Conservation (phyloP, 2,888 invertebrate species). For the Panzeria rudis region DNA sequence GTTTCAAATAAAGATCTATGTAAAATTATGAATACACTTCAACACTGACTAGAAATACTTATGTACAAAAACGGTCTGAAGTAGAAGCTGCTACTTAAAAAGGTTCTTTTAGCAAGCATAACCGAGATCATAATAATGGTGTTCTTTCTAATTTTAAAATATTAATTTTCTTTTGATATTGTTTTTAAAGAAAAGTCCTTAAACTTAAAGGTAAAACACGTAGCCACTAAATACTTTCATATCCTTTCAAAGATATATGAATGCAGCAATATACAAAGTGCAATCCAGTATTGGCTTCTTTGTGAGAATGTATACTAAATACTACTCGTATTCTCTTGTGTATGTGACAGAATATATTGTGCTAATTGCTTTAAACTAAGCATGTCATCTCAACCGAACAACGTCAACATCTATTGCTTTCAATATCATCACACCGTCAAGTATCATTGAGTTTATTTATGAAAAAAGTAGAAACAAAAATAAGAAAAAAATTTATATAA, state of each 20-base stretch:
- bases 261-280: constrained; percentile 28
- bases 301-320: constrained; percentile 6
- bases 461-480: constrained; percentile 38
- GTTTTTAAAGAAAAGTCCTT: constrained; percentile 23
- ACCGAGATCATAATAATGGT: constrained; percentile 9
- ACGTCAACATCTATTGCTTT: constrained; percentile 68
- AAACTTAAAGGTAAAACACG: constrained; percentile 35
- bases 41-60: constrained; percentile 17
- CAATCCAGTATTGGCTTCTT: constrained; percentile 55
- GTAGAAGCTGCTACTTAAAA: constrained; percentile 33
- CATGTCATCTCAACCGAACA: constrained; percentile 57
- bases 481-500: constrained; percentile 18
- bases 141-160: constrained; percentile 2
- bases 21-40: constrained; percentile 43
- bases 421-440: constrained; percentile 66
- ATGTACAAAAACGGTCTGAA: not conserved
- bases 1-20: constrained; percentile 33
- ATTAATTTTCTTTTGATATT: not conserved
- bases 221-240: constrained; percentile 45
- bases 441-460: constrained; percentile 66
- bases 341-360: constrained; percentile 60
- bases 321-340: constrained; percentile 19
- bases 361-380: constrained; percentile 68
- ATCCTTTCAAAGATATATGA: constrained; percentile 30
- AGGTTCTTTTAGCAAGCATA: constrained; percentile 29